Percentiles rank a stretch among this genome's conserved stretches.
Evolutionary conservation across 2,888 invertebrate species (phyloP).

Genomic region (Trichogramma dendrolimi): DNA sequence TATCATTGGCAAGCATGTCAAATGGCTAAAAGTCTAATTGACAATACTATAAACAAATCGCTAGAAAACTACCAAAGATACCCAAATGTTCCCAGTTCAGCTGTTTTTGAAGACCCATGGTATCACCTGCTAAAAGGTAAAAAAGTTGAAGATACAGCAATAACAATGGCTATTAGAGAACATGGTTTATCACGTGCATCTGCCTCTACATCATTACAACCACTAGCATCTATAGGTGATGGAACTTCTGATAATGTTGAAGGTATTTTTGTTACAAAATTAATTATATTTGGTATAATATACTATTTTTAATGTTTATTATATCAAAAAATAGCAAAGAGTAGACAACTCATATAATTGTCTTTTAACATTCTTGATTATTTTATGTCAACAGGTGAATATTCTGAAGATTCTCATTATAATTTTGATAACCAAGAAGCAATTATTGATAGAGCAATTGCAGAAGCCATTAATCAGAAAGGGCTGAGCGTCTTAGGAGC

Average conservation of each 20-base stretch:
- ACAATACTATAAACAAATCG: slow-evolving; percentile 68
- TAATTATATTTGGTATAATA: not conserved
- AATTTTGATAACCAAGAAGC: slow-evolving; percentile 51
- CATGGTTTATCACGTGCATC: slow-evolving; percentile 57
- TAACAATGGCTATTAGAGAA: slow-evolving; percentile 70
- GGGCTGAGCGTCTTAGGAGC: slow-evolving; percentile 57
- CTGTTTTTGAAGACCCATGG: slow-evolving; percentile 47
- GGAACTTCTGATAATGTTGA: slow-evolving; percentile 25
- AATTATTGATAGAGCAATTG: slow-evolving; percentile 69
- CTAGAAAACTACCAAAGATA: slow-evolving; percentile 61
- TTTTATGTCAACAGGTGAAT: slow-evolving; percentile 21
- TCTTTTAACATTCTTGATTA: not conserved
- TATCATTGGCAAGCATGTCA: slow-evolving; percentile 66
- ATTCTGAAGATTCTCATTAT: slow-evolving; percentile 40
- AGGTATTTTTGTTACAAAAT: slow-evolving; percentile 9
- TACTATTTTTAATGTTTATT: not conserved
- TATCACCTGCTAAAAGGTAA: slow-evolving; percentile 51
- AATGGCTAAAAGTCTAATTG: slow-evolving; percentile 64
- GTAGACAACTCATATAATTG: not conserved
- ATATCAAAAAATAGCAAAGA: not conserved
- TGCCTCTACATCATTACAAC: slow-evolving; percentile 30
- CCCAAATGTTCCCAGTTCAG: slow-evolving; percentile 47
- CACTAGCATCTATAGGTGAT: slow-evolving; percentile 25
- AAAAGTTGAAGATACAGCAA: slow-evolving; percentile 67
- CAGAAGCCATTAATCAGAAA: slow-evolving; percentile 70